Conservation (phyloP, 2,113 vertebrate genomes). For the Hippocampus mohnikei region DNA sequence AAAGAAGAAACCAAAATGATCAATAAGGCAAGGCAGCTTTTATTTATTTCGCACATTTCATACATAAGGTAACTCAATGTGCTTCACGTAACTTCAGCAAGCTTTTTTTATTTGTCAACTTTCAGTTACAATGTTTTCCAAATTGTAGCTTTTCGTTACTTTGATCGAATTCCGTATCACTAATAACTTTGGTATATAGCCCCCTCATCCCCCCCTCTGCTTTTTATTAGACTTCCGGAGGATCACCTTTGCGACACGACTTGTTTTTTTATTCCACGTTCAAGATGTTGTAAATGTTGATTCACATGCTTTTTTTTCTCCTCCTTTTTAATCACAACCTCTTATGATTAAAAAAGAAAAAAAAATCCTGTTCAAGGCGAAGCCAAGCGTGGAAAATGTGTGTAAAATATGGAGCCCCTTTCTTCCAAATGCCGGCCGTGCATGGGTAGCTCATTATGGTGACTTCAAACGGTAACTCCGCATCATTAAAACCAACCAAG, state of each 20-base stretch:
- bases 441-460: constrained; percentile 10
- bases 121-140: too few species aligned
- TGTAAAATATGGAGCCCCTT: constrained; percentile 3
- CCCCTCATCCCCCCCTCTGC: not conserved
- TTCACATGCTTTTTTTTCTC: not conserved
- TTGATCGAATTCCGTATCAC: too few species aligned
- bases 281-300: not conserved
- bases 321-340: not conserved
- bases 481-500: constrained; percentile 7
- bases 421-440: not conserved
- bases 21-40: too few species aligned
- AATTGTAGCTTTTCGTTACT: too few species aligned
- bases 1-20: too few species aligned
- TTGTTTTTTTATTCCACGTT: not conserved
- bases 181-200: not conserved
- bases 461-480: not conserved
- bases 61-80: too few species aligned
- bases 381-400: not conserved
- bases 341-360: not conserved
- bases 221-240: constrained; percentile 7
- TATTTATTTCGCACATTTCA: too few species aligned
- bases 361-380: not conserved
- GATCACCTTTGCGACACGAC: not conserved
- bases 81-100: too few species aligned
- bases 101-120: too few species aligned